Percentiles rank a stretch among this genome's conserved stretches.
phyloP scores from a whole-genome alignment of 2,888 invertebrate species.

The Plagodis dolabraria region DNA sequence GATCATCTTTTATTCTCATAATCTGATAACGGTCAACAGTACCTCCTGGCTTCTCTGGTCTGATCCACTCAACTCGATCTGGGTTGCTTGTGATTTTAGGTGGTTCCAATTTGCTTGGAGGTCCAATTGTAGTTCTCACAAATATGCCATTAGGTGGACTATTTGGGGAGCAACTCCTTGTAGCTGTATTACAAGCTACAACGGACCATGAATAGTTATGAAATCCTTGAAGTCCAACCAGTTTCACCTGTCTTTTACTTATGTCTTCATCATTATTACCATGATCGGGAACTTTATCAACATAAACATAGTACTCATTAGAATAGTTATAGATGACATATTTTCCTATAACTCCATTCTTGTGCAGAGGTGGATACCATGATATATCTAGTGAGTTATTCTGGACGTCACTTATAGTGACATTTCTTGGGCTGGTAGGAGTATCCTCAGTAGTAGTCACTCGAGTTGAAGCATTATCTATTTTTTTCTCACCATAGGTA shows the following conservation, averaged over 20 bases:
- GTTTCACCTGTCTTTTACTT: constrained; percentile 51
- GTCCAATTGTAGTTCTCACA: constrained; percentile 86
- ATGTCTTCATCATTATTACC: constrained; percentile 49
- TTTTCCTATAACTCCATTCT: constrained; percentile 90
- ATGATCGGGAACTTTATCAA: constrained; percentile 45
- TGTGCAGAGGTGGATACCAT: constrained; percentile 88
- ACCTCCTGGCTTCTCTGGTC: constrained; percentile 80
- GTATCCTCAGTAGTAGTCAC: constrained; percentile 90
- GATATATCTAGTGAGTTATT: constrained; percentile 86
- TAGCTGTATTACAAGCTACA: constrained; percentile 87
- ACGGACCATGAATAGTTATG: constrained; percentile 89
- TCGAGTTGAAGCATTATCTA: constrained; percentile 82
- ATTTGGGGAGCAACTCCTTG: constrained; percentile 86
- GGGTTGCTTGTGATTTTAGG: constrained; percentile 59
- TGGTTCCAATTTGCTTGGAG: constrained; percentile 72
- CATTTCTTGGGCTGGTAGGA: constrained; percentile 84
- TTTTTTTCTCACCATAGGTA: constrained; percentile 66
- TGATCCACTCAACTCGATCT: constrained; percentile 76
- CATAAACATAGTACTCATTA: constrained; percentile 46
- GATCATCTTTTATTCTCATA: constrained; percentile 65
- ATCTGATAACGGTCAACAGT: constrained; percentile 85
- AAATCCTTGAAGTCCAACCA: constrained; percentile 82
- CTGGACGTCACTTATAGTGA: constrained; percentile 84
- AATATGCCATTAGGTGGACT: constrained; percentile 74
- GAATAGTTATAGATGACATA: constrained; percentile 86